Conservation (phyloP, 2,113 vertebrate species). For the Bungarus multicinctus region DNA sequence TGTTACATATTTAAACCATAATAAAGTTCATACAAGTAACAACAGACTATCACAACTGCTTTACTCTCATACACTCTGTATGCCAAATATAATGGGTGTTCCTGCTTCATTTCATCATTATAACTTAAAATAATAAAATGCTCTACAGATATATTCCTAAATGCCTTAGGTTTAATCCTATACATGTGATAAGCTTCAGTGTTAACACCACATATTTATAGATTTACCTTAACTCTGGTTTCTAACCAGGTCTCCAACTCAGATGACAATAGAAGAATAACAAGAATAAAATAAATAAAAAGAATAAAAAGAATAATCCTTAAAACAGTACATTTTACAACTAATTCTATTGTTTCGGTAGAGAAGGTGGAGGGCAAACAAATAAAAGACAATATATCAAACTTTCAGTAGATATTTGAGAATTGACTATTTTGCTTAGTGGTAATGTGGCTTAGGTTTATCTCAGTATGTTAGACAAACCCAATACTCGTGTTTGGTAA, state of each 20-base stretch:
- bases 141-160: neutral
- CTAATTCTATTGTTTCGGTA: neutral
- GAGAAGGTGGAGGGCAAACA: neutral
- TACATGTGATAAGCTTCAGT: neutral
- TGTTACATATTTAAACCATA: neutral
- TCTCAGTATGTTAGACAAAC: neutral
- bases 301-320: neutral
- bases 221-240: neutral
- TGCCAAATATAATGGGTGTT: neutral
- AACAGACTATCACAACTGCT: neutral
- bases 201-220: neutral
- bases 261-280: neutral
- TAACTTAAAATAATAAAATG: neutral
- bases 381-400: neutral
- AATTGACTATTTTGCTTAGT: neutral
- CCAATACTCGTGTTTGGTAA: neutral
- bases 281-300: too few relatives aligned
- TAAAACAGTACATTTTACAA: neutral
- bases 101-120: neutral
- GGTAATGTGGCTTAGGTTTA: neutral
- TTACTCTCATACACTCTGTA: neutral
- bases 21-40: neutral
- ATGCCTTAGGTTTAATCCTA: neutral
- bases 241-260: neutral
- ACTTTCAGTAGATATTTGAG: neutral